A percentile compares a stretch with the other conserved stretches of the same genome.
phyloP scores from a whole-genome alignment of 2,888 invertebrate genomes.

The Mythimna albipuncta region DNA sequence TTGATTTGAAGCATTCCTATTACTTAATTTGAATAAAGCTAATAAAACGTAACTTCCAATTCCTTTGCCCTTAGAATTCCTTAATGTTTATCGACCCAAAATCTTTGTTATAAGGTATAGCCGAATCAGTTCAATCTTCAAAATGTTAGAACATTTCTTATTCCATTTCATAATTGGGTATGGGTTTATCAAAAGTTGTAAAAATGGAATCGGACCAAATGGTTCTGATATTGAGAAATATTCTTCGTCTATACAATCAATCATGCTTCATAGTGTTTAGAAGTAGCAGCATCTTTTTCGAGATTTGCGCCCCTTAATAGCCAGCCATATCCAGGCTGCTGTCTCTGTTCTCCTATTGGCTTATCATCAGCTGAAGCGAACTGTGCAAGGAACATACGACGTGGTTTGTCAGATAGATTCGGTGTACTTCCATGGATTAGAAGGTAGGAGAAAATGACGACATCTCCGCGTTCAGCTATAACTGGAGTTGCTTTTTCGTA shows the following conservation, averaged over 20 bases:
- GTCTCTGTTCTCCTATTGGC: constrained; percentile 81
- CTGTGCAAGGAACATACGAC: constrained; percentile 90
- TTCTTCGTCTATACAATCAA: background rate
- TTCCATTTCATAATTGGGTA: too few species aligned
- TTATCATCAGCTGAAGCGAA: constrained; percentile 89
- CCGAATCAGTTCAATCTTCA: too few species aligned
- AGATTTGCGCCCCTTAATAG: constrained; percentile 88
- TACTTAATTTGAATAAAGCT: too few species aligned
- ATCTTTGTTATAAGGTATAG: too few species aligned
- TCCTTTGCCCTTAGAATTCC: too few species aligned
- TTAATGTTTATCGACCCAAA: too few species aligned
- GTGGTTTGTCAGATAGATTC: constrained; percentile 83
- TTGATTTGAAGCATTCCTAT: too few species aligned
- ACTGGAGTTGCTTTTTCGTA: constrained; percentile 88
- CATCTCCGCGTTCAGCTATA: constrained; percentile 87
- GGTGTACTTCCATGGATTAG: constrained; percentile 90
- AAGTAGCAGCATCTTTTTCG: constrained; percentile 69
- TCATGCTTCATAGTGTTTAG: constrained; percentile 47
- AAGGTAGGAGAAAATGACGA: constrained; percentile 90
- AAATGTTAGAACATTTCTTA: too few species aligned
- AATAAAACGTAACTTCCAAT: too few species aligned
- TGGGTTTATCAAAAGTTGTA: too few species aligned
- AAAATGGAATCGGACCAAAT: too few species aligned
- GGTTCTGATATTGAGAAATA: background rate
- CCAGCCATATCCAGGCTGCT: constrained; percentile 88